Base-by-base conservation (phyloP, 1,140 invertebrate genomes). In the Bradysia coprophila region DNA sequence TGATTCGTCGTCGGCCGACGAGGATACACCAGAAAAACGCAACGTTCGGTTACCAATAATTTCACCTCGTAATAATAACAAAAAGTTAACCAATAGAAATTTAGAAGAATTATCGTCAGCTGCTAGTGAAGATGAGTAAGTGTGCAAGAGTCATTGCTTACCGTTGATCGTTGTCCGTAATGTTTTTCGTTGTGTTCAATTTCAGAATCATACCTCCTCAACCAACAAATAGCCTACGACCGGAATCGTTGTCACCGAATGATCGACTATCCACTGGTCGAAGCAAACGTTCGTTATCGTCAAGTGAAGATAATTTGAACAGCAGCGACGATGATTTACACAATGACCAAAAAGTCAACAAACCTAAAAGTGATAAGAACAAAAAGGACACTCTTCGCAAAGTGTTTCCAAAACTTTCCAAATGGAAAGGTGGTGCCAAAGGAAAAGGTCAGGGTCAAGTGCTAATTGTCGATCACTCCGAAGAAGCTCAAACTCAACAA, bases 331-430 rank as follows among this genome's bases (percentile, higher is more conserved):
- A 60, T 43, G 61, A 55, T 38, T 55, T 51, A n/a, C 40, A 22
- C 15, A 43, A 38, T 2, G 24, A 38, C 15, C 34, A 37, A 50
- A 48, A 40, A 56, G 55, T 41, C 61, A 65, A 44, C 55, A 62
- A 46, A 37, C 24, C 43, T 16, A 47, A 46, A 41, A 48, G 42
- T 44, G 75, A 81, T 51, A 78, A 77, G 47, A 81, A 80, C 53
- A 82, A 81, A 55, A 78, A 64, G 46, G 72, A 71, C 44, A 79
- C 76, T 0, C 50, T 81, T 21, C 61, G 72, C 3, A 78, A 74
- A 48, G 54, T 82, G 11, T 81, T 81, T 51, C 70, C 63, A 0
- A 68, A 67, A 50, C 68, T 66, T 41, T 66, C 64, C 8, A 63
- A 62, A 51, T 68, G 69, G 22, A 65, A 60, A 21, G 71, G 72